Evolutionary conservation across 2,797 vertebrate species (phyloP).

Genomic region (Rallus crepitans): DNA sequence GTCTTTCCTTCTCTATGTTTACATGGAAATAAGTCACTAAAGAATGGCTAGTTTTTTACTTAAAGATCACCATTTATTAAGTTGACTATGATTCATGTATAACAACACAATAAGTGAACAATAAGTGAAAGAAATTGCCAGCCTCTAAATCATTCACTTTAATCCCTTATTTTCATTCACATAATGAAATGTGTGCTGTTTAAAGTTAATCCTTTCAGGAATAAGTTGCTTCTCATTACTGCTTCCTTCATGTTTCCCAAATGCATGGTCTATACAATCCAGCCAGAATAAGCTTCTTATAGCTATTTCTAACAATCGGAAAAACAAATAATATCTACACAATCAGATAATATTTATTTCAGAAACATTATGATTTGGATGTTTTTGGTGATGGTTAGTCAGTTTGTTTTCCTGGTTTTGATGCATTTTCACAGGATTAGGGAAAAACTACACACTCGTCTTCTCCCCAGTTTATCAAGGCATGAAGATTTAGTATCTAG

Average conservation of each 20-base stretch:
- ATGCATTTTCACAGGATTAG: neutral
- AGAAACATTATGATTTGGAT: neutral
- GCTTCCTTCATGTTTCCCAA: neutral
- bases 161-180: neutral
- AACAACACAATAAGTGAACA: neutral
- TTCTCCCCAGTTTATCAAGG: neutral
- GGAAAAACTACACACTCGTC: fast-evolving
- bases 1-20: neutral
- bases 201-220: neutral
- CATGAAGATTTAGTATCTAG: neutral
- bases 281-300: neutral
- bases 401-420: neutral
- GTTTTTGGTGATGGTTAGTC: neutral
- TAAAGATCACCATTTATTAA: neutral
- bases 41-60: neutral
- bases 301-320: neutral
- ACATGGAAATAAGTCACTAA: neutral
- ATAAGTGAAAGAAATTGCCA: neutral
- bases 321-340: neutral
- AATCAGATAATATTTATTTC: neutral
- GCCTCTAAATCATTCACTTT: neutral
- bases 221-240: neutral
- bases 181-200: neutral
- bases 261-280: neutral
- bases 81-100: neutral